Evolutionary conservation across 2,113 vertebrate genomes (phyloP).

Genomic region (Cephalopterus ornatus): DNA sequence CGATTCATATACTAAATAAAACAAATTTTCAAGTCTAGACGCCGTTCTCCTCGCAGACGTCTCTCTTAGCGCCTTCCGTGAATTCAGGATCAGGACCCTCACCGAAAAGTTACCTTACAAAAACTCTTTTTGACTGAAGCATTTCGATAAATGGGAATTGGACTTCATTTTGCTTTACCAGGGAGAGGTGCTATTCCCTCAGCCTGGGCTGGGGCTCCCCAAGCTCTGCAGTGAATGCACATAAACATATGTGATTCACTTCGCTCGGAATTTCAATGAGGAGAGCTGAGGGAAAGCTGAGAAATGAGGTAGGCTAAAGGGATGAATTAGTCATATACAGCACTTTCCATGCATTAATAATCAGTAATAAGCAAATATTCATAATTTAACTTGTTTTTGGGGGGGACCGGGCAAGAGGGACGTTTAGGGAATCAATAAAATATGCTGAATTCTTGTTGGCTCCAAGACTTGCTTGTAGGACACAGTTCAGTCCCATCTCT

Average conservation of each 20-base stretch:
- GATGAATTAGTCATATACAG: slow-evolving; percentile 34
- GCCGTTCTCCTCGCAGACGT: not conserved
- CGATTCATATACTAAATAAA: not conserved
- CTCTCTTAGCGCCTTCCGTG: not conserved
- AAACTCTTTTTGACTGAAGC: not conserved
- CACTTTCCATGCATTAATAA: slow-evolving; percentile 49
- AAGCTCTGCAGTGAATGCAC: not conserved
- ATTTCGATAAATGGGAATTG: not conserved
- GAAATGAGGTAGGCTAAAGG: slow-evolving; percentile 7
- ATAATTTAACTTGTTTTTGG: slow-evolving; percentile 6
- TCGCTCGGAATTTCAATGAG: slow-evolving; percentile 8
- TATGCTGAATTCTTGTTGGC: not conserved
- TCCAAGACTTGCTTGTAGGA: not conserved
- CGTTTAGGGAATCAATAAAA: not conserved
- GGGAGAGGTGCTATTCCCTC: slow-evolving; percentile 20
- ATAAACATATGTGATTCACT: not conserved
- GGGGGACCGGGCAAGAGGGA: not conserved
- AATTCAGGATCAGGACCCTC: not conserved
- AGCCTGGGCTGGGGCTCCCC: not conserved
- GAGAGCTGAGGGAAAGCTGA: slow-evolving; percentile 17
- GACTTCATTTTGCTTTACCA: not conserved
- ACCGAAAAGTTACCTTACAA: not conserved
- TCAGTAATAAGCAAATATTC: slow-evolving; percentile 43
- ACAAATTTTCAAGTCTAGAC: not conserved
- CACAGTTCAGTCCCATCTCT: not conserved